These are phyloP conservation scores for Chanos chanos DNA, from an alignment of 2,797 vertebrate genomes.

Conservation along the genomic window DNA sequence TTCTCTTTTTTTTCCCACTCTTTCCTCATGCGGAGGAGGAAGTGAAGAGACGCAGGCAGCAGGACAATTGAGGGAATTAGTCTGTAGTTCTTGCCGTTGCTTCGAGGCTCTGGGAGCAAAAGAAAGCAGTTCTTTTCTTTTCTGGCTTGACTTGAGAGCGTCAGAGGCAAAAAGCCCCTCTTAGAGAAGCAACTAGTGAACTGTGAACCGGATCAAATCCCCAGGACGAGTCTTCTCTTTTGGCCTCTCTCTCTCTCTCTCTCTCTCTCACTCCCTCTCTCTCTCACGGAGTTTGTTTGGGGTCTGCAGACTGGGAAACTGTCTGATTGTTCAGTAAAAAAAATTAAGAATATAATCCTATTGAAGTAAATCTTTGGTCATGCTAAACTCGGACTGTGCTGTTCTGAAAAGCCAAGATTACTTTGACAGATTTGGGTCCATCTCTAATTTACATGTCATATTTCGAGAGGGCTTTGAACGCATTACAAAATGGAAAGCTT, in stretches of 20 bases:
- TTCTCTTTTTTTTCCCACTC: too few relatives aligned
- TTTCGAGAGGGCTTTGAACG: constrained; percentile 23
- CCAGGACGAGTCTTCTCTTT: constrained; percentile 33
- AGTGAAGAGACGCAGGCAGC: constrained; percentile 6
- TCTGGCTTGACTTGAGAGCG: constrained; percentile 70
- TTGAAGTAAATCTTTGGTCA: constrained; percentile 75
- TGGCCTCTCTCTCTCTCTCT: not conserved
- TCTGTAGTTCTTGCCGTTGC: constrained; percentile 52
- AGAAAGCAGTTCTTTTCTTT: constrained; percentile 64
- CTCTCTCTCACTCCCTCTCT: constrained; percentile 49
- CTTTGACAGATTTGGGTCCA: constrained; percentile 44
- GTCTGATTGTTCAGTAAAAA: constrained; percentile 74
- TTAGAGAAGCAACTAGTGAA: constrained; percentile 64
- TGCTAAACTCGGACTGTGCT: constrained; percentile 72
- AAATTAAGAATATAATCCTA: constrained; percentile 82
- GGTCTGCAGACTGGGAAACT: constrained; percentile 69
- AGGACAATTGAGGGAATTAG: constrained; percentile 53
- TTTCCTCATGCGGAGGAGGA: too few relatives aligned
- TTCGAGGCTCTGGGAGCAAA: constrained; percentile 64
- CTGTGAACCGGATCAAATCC: constrained; percentile 82
- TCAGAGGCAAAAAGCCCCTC: constrained; percentile 62
- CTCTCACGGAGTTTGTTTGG: constrained; percentile 74
- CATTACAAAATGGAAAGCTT: constrained; percentile 35
- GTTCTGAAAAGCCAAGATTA: constrained; percentile 61
- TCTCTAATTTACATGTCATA: constrained; percentile 50